Evolutionary conservation across 2,797 vertebrate species (phyloP).

Genomic region (Anisognathus igniventris): DNA sequence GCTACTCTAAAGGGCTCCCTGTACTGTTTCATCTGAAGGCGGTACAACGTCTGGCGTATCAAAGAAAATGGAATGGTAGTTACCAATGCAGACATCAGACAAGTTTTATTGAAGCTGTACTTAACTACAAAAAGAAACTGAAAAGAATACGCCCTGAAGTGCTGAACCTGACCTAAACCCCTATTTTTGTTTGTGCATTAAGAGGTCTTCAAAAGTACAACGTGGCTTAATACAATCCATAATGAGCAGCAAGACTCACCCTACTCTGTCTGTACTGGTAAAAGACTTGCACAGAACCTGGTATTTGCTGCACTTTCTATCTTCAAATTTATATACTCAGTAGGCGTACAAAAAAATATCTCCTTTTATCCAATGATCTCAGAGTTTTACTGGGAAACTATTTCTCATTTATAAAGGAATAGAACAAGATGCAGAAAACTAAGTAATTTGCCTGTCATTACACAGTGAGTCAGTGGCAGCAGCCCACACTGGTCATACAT

Average conservation of each 20-base stretch:
- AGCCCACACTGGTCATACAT: constrained; percentile 65
- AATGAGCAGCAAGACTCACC: neutral
- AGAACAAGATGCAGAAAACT: constrained; percentile 50
- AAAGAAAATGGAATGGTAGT: neutral
- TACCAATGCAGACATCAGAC: neutral
- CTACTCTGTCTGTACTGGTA: neutral
- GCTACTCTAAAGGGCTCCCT: neutral
- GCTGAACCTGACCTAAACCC: neutral
- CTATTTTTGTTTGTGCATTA: neutral
- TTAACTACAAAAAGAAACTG: neutral
- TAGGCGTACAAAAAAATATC: constrained; percentile 19
- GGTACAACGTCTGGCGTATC: neutral
- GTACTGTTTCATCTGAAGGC: neutral
- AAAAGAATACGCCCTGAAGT: neutral
- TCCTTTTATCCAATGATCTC: constrained; percentile 36
- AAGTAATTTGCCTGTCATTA: constrained; percentile 66
- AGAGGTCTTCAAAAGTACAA: neutral
- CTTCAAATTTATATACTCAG: constrained; percentile 46
- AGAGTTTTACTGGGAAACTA: constrained; percentile 42
- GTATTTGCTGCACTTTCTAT: constrained; percentile 38
- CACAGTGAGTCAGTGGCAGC: constrained; percentile 61
- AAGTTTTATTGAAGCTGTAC: neutral
- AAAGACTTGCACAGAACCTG: neutral
- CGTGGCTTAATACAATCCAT: neutral
- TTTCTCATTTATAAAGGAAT: constrained; percentile 49